Evolutionary conservation across 1,140 invertebrate species (phyloP).

Genomic region (Thalassaphorura encarpata): DNA sequence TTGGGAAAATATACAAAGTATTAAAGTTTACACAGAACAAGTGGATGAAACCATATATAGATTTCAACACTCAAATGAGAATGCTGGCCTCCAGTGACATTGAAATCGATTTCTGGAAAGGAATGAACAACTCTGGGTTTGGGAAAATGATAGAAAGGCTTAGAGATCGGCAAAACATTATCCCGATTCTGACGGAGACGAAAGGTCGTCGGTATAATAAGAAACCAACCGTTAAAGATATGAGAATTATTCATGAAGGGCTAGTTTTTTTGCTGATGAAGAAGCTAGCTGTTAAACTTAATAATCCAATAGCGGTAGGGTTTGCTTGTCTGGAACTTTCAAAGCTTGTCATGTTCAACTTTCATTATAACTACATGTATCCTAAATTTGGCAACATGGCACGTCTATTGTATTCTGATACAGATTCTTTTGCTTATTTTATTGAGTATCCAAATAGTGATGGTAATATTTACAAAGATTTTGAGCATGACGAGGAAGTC

Average conservation of each 20-base stretch:
- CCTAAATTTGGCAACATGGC: conserved; percentile 25
- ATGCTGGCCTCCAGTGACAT: no score
- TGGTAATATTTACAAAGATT: not conserved
- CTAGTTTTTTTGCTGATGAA: conserved; percentile 36
- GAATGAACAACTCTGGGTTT: no score
- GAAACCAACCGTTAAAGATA: no score
- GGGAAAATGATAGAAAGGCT: no score
- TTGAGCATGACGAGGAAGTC: not conserved
- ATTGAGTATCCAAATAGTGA: not conserved
- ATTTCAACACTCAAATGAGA: no score
- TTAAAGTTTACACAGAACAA: no score
- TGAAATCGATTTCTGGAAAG: no score
- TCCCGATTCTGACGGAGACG: no score
- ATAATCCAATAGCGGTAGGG: conserved; percentile 40
- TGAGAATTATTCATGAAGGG: not conserved
- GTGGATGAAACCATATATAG: no score
- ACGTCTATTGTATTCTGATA: conserved; percentile 38
- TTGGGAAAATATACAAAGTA: no score
- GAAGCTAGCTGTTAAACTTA: conserved; percentile 34
- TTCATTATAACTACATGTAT: conserved; percentile 11
- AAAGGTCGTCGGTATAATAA: no score
- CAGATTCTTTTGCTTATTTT: conserved; percentile 33
- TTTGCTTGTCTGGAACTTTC: conserved; percentile 38
- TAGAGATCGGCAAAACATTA: no score
- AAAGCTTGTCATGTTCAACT: conserved; percentile 37